A percentile compares a stretch with the other conserved stretches of the same genome.
Conservation (phyloP, 2,888 invertebrate species). For the Rhaphigaster nebulosa region DNA sequence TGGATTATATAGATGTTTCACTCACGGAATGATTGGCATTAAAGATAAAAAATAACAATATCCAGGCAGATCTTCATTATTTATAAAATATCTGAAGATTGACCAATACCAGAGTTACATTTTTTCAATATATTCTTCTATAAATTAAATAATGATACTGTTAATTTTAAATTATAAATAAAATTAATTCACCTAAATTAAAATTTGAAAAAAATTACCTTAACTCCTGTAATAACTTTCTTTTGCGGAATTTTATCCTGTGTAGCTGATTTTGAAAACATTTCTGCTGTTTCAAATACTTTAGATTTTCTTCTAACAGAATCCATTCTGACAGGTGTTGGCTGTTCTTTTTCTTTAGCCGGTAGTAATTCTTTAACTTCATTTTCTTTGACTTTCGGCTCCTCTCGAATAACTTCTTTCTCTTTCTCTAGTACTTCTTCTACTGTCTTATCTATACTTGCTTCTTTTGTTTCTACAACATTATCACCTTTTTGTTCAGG, state of each 20-base stretch:
- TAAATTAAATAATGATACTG: neutral
- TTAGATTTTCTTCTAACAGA: conserved; percentile 74
- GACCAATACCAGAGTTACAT: too few relatives aligned
- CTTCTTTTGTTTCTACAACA: conserved; percentile 59
- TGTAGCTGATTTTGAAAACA: conserved; percentile 72
- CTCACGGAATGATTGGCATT: too few relatives aligned
- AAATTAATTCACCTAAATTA: neutral
- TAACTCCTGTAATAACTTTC: conserved; percentile 85
- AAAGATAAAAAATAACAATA: too few relatives aligned
- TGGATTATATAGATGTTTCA: too few relatives aligned
- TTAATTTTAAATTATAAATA: neutral
- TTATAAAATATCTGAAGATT: too few relatives aligned
- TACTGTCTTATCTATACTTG: conserved; percentile 53
- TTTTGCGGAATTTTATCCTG: conserved; percentile 76
- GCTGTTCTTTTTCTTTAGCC: conserved; percentile 60
- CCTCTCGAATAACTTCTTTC: conserved; percentile 59
- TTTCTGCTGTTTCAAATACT: conserved; percentile 80
- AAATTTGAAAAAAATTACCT: conserved; percentile 74
- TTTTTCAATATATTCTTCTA: too few relatives aligned
- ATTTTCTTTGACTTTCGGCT: conserved; percentile 63
- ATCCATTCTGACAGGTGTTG: conserved; percentile 61
- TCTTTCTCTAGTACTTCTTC: conserved; percentile 63
- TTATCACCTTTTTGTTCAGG: conserved; percentile 61
- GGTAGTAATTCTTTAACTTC: conserved; percentile 60
- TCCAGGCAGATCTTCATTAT: too few relatives aligned